These are phyloP conservation scores for Penaeus indicus DNA, from an alignment of 1,140 invertebrate genomes.

Conservation along the genomic window DNA sequence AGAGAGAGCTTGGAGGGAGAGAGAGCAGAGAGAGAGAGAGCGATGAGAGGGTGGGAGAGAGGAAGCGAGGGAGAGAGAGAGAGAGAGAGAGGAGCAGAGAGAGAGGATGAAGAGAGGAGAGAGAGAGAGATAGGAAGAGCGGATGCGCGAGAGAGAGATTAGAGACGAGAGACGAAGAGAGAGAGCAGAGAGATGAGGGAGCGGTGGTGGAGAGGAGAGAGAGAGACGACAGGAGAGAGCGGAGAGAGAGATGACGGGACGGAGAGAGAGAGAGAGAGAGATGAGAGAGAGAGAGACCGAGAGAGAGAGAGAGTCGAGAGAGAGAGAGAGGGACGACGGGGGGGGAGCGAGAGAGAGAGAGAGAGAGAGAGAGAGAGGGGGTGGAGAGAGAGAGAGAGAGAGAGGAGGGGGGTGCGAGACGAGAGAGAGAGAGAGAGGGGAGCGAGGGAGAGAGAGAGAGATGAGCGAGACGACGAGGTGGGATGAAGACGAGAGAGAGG, in stretches of 20 bases:
- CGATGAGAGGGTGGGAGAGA: not conserved
- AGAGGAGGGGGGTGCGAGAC: not conserved
- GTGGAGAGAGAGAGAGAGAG: not conserved
- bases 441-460: no score
- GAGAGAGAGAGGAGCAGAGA: slow-evolving; percentile 1
- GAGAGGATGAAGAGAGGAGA: not conserved
- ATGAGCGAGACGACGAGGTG: not conserved
- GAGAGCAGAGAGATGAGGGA: slow-evolving; percentile 2
- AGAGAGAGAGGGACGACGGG: no score
- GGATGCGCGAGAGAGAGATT: not conserved
- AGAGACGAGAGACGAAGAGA: no score
- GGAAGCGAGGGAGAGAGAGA: not conserved
- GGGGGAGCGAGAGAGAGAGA: no score
- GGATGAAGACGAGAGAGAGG: not conserved
- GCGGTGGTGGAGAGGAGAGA: not conserved
- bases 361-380: slow-evolving; percentile 1
- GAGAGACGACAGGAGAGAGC: not conserved
- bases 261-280: no score
- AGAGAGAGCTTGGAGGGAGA: no score
- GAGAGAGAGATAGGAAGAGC: not conserved
- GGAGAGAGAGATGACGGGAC: no score
- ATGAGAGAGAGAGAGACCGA: no score
- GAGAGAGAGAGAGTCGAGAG: no score
- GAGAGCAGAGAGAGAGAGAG: slow-evolving; percentile 1
- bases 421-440: no score